Percentiles rank a stretch among this genome's conserved stretches.
phyloP scores from a whole-genome alignment of 2,797 vertebrate species.

The Megalops cyprinoides region DNA sequence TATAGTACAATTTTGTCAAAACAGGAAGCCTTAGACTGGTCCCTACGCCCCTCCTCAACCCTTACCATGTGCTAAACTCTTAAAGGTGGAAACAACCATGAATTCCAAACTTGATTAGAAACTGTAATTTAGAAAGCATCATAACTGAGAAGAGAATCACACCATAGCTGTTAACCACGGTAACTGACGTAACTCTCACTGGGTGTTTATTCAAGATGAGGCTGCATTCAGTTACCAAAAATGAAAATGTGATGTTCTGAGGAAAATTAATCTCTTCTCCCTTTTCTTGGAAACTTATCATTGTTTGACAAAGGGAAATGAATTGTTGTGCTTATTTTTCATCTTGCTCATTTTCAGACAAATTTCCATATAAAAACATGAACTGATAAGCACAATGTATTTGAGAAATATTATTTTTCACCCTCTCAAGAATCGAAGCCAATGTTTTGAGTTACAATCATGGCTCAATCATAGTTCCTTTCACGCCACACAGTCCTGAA shows the following conservation, averaged over 20 bases:
- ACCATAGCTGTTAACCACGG: too few species aligned
- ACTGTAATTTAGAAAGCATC: too few species aligned
- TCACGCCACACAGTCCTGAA: neutral
- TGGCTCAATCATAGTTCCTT: neutral
- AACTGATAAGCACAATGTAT: too few species aligned
- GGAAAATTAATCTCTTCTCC: slow-evolving; percentile 12
- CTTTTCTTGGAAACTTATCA: slow-evolving; percentile 10
- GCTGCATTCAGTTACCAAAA: neutral
- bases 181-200: neutral
- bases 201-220: neutral
- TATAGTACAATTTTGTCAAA: slow-evolving; percentile 10
- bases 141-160: too few species aligned
- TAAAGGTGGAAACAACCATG: neutral
- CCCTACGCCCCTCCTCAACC: slow-evolving; percentile 8
- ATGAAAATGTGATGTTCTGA: neutral
- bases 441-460: too few species aligned
- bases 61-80: slow-evolving; percentile 20
- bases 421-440: too few species aligned
- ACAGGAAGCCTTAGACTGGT: slow-evolving; percentile 10
- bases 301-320: too few species aligned
- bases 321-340: neutral
- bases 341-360: neutral
- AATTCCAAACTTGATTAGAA: neutral
- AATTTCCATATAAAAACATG: too few species aligned
- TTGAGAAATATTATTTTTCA: too few species aligned